Percentiles rank a stretch among this genome's conserved stretches.
These are phyloP conservation scores for Neomonachus schauinslandi DNA, from an alignment of 2,113 vertebrate species.

Conservation along the genomic window DNA sequence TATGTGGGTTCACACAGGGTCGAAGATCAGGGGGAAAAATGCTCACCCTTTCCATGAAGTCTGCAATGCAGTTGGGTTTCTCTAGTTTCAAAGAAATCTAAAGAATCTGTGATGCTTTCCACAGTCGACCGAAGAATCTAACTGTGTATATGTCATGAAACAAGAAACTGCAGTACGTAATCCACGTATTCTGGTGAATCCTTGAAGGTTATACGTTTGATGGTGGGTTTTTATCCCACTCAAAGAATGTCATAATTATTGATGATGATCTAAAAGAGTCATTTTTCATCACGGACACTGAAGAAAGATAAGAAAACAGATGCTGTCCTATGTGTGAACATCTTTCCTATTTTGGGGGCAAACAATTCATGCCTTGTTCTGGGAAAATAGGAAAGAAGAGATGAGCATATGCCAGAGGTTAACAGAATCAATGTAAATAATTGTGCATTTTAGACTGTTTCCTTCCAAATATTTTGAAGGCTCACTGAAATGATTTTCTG, in stretches of 20 bases:
- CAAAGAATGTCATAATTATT: constrained; percentile 38
- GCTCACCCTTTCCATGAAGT: not conserved
- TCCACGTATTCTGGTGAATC: not conserved
- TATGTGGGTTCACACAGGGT: not conserved
- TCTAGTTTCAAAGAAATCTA: not conserved
- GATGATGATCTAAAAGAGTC: not conserved
- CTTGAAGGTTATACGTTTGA: constrained; percentile 14
- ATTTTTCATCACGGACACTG: not conserved
- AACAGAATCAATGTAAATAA: constrained; percentile 21
- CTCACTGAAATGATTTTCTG: constrained; percentile 38
- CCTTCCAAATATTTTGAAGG: not conserved
- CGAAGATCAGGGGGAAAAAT: not conserved
- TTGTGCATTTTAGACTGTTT: not conserved
- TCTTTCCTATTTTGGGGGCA: constrained; percentile 5
- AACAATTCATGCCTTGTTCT: not conserved
- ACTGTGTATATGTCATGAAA: not conserved
- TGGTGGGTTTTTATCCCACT: not conserved
- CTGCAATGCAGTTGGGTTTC: not conserved
- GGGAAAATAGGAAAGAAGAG: constrained; percentile 60
- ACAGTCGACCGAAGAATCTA: not conserved
- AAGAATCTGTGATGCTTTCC: constrained; percentile 21
- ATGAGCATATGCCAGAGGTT: constrained; percentile 39
- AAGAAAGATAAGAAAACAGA: constrained; percentile 52
- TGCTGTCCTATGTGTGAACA: not conserved
- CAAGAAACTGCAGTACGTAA: accelerated